These are phyloP conservation scores for Lathamus discolor DNA, from an alignment of 2,113 vertebrate genomes.

Conservation along the genomic window DNA sequence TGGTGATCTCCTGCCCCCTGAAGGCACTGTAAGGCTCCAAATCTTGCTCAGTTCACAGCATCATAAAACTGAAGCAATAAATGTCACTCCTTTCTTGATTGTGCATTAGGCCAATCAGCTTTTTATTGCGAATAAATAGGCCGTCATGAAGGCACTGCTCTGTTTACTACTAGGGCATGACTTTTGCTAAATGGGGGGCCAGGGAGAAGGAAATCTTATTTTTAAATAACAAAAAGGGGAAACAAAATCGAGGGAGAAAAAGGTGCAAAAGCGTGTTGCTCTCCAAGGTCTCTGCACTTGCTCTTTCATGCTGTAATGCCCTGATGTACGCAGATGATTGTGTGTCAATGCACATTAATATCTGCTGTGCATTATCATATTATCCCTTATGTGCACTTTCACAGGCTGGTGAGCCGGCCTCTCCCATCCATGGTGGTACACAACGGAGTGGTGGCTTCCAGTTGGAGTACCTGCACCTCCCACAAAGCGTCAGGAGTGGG, in stretches of 20 bases:
- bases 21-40: constrained; percentile 47
- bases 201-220: background rate
- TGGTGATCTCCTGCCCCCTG: constrained; percentile 59
- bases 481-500: background rate
- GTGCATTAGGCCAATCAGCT: constrained; percentile 55
- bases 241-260: background rate
- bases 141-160: constrained; percentile 30
- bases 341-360: constrained; percentile 78
- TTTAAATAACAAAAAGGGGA: background rate
- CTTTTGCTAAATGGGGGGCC: constrained; percentile 32
- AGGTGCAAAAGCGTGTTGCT: background rate
- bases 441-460: background rate
- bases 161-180: constrained; percentile 20
- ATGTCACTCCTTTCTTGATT: constrained; percentile 65
- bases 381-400: constrained; percentile 73
- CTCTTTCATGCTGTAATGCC: constrained; percentile 48
- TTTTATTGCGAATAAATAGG: constrained; percentile 70
- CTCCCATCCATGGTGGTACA: background rate
- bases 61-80: constrained; percentile 68
- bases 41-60: constrained; percentile 53
- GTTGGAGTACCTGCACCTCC: background rate
- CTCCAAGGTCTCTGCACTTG: background rate
- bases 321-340: constrained; percentile 58
- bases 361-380: constrained; percentile 74
- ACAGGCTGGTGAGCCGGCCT: constrained; percentile 34